Base-by-base conservation (phyloP, 2,113 vertebrate genomes). In the Dolichotis patagonum region DNA sequence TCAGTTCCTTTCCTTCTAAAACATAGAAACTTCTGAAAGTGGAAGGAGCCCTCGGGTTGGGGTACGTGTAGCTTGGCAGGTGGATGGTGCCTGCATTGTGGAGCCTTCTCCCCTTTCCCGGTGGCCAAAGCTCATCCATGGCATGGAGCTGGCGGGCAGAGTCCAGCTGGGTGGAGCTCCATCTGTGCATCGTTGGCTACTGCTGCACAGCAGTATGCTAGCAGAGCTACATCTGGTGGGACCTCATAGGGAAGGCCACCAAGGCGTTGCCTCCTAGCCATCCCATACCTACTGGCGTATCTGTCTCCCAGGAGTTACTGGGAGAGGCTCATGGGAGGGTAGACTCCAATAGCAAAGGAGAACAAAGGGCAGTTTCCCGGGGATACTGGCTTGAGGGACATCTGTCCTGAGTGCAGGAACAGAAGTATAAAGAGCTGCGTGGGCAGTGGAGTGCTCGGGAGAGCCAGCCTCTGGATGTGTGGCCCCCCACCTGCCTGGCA, bases 151-250 rank as follows among this genome's bases (percentile, higher is more conserved):
- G 17, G 35, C 0, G 1, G 3, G 16, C 30, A 41, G 77, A 60
- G 46, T 35, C 35, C 19, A 16, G 11, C 67, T 16, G 13, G 24
- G n/a, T 19, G 43, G 38, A 7, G 16, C 62, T 22, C 52, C 41
- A 20, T 35, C 41, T 8, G 9, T 22, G 1, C 4, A 1, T 58
- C 2, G 1, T 41, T 5, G 14, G 5, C 35, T 17, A 6, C 14
- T 9, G 41, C 46, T 4, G 2, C 5, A 19, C 4, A 2, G 22
- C 17, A 0, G 26, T 6, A 0, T 0, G 8, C 78, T 16, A 1
- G 10, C 32, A 63, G 38, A 46, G 80, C 88, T 54, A 4, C 11
- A 54, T 30, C 81, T 83, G 35, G 32, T 41, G 56, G 43, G 91
- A 82, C 63, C 5, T 62, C 43, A 65, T 17, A 75, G 60, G 11